Conservation (phyloP, 2,888 invertebrate species). For the Sarcophaga rosellei region DNA sequence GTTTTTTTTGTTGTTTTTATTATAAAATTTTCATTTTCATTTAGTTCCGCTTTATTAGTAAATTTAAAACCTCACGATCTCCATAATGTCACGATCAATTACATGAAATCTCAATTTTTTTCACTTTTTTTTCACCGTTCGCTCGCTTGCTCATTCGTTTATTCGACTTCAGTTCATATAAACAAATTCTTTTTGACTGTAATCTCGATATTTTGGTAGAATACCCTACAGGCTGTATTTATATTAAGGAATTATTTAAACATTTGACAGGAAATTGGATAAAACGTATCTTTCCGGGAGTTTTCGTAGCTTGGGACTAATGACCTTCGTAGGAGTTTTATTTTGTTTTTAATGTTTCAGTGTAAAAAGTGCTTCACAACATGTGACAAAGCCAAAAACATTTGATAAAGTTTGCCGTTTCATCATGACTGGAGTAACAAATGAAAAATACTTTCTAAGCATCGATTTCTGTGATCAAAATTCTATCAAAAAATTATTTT, state of each 20-base stretch:
- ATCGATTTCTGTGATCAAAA: too few species aligned
- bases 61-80: conserved; percentile 70
- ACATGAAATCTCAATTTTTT: conserved; percentile 70
- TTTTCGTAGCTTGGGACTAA: too few species aligned
- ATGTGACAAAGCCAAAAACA: too few species aligned
- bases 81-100: conserved; percentile 70
- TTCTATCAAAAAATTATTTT: too few species aligned
- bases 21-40: conserved; percentile 64
- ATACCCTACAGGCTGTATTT: conserved; percentile 18
- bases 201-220: conserved; percentile 30
- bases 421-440: too few species aligned
- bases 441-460: too few species aligned
- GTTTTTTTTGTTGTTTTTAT: not conserved
- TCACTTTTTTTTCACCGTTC: conserved; percentile 28
- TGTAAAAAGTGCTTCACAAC: too few species aligned
- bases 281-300: too few species aligned
- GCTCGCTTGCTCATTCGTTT: not conserved
- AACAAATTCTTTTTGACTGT: conserved; percentile 60
- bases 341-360: too few species aligned
- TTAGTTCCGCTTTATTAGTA: conserved; percentile 70
- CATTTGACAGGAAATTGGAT: not conserved
- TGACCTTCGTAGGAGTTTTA: too few species aligned
- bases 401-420: too few species aligned
- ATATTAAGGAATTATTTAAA: not conserved
- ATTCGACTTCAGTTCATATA: conserved; percentile 49